Base-by-base conservation (phyloP, 2,888 invertebrate genomes). In the Alloscopus bannaensis region DNA sequence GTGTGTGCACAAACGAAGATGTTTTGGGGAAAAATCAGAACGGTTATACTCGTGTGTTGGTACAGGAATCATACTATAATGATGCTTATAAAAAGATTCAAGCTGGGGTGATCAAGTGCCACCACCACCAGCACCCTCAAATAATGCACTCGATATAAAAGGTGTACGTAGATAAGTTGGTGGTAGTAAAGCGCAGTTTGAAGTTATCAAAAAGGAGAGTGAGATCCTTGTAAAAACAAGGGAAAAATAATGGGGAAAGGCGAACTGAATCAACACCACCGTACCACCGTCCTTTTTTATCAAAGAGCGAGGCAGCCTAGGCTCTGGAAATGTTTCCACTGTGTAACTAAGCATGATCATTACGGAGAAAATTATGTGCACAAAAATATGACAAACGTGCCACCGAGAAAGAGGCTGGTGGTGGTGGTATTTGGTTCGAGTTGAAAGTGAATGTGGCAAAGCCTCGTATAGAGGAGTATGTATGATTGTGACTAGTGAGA, bases 191-290 rank as follows among this genome's bases (percentile, higher is more conserved):
- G 20, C 20, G 28, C 24, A 8, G 36, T 55, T 26, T 55, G 55
- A 36, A 36, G 36, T 36, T n/a, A n/a, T n/a, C n/a, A n/a, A n/a
- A n/a, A n/a, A n/a, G n/a, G n/a, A n/a, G n/a, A 36, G 8, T 36
- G 36, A 8, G 40, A 60, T 60, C 28, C 60, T 40, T 60, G 60
- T 24, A 40, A 59, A 60, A 60, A 60, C 60, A 60, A 60, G 22
- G 57, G 31, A 55, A 52, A 57, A 57, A 57, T 57, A 57, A 57
- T 57, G 57, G 29, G 29, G 31, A 29, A 57, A 57, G 31, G 31
- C 31, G 57, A 57, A n/a, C n/a, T n/a, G n/a, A n/a, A n/a, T n/a
- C n/a, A n/a, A 29, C 3, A 57, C n/a, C 16, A 20, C 6, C 18
- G 2, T n/a, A n/a, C n/a, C n/a, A 50, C 2, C 11, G 20, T 11